Evolutionary conservation across 2,888 invertebrate species (phyloP), one percentile per base, ranked within the genome.

Genomic region (Scaptomyza caliginosa): DNA sequence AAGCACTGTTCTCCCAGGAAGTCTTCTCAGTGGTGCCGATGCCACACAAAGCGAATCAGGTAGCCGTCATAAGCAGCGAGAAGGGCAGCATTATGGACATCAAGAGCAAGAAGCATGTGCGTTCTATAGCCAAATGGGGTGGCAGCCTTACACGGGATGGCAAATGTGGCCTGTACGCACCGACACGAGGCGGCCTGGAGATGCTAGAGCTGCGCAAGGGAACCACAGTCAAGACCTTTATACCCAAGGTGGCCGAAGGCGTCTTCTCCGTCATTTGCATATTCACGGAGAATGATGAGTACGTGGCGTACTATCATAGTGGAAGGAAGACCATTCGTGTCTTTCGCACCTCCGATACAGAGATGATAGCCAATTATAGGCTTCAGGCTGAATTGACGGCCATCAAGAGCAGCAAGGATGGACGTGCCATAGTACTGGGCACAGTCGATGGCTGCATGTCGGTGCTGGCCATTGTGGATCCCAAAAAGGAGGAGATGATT

Each of bases 181-280:
- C 99, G 0, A 93, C 95, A 34, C 93, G 98, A 50, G 99, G 99
- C 0, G 99, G 99, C 0, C 92, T 99, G 1, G 98, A 99, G 88
- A 93, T 99, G 28, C 93, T 97, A 10, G 99, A 99, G 89, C 92
- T 99, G 67, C 97, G 97, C 88, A 95, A 96, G 84, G 98, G 99
- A 0, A 94, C 95, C 45, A 96, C 96, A 0, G 95, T 97, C 0
- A 96, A 96, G 90, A 98, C 96, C 0, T 96, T 98, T 72, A 98
- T 99, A 71, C 97, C 97, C 5, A 94, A 96, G 90, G 96, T 99
- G 0, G 98, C 99, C 0, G 99, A 99, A 90, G 99, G 99, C 0
- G 99, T 99, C 0, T 99, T 99, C 91, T 97, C 97, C 2, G 97
- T 99, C 17, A 97, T 98, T 72, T 97, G 97, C 63, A 94, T 96